A percentile compares a stretch with the other conserved stretches of the same genome.
phyloP scores from a whole-genome alignment of 2,888 invertebrate species.

The Synanthedon tipuliformis region DNA sequence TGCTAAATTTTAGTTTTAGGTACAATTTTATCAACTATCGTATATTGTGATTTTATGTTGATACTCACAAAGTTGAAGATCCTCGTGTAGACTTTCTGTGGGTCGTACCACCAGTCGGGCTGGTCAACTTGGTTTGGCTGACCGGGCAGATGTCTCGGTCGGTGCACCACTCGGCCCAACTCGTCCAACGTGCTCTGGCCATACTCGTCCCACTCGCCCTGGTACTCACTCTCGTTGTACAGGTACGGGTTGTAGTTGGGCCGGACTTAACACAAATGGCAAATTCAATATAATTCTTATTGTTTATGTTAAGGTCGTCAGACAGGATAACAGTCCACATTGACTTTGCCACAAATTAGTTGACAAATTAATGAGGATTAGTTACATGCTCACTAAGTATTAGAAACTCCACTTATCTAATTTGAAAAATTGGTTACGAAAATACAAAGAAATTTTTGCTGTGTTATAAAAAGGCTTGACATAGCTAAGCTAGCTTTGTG shows the following conservation, averaged over 20 bases:
- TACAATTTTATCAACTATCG: too few species aligned
- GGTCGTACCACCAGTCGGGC: slow-evolving; percentile 65
- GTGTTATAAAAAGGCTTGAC: too few species aligned
- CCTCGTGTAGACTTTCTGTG: slow-evolving; percentile 73
- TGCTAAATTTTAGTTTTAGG: too few species aligned
- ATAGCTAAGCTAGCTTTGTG: too few species aligned
- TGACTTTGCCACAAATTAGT: too few species aligned
- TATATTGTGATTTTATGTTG: neutral
- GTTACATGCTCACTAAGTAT: neutral
- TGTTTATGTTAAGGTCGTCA: neutral
- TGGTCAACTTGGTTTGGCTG: slow-evolving; percentile 66
- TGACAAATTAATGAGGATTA: too few species aligned
- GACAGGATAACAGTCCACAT: too few species aligned
- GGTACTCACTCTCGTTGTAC: slow-evolving; percentile 44
- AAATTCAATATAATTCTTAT: too few species aligned
- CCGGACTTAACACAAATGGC: slow-evolving; percentile 28
- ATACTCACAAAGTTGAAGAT: slow-evolving; percentile 79
- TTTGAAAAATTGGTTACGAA: too few species aligned
- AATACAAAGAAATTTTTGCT: too few species aligned
- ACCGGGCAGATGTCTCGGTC: slow-evolving; percentile 30
- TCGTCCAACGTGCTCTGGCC: slow-evolving; percentile 27
- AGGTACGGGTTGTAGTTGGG: slow-evolving; percentile 56
- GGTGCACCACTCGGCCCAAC: slow-evolving; percentile 17
- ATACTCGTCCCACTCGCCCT: slow-evolving; percentile 19
- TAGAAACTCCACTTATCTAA: neutral